Base-by-base conservation (phyloP, 2,888 invertebrate species). In the Biston stratarius region DNA sequence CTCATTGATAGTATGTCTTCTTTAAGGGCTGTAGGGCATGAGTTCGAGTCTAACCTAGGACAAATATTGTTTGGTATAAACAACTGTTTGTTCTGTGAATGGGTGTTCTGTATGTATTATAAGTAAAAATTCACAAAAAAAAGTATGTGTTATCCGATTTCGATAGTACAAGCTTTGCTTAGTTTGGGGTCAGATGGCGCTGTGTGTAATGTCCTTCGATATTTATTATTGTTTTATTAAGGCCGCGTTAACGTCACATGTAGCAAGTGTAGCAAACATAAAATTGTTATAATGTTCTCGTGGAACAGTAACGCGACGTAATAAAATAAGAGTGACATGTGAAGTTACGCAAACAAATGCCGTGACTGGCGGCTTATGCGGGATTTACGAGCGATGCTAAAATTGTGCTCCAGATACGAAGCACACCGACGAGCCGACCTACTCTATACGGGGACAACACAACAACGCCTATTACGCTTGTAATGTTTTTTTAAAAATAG, bases 221-320 rank as follows among this genome's bases (percentile, higher is more conserved):
- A 24, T 24, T 24, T 24, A 48, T 24, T 33, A 10, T 49, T 3
- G 7, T 45, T 59, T 61, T 58, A 51, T 42, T 11, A 59, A 59
- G 58, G 47, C 71, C 55, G 70, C 71, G 68, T 63, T 73, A 76
- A 75, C 67, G 52, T 69, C 70, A 66, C 67, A 62, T 68, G 74
- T 67, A 76, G 70, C 77, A 74, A 78, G 76, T 81, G 81, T 73
- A 70, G 76, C 73, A 73, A 76, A 78, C 80, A 80, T 83, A 80
- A 79, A 77, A 77, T 72, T 64, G 67, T 60, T 68, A 56, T 63
- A 68, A 68, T 63, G 56, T 51, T 55, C 63, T 63, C 60, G 69
- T 47, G 59, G 65, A 77, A 75, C 76, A 76, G 76, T 78, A 75
- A 75, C 63, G 64, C 72, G 57, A 63, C 67, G 72, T 74, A 71